Conservation (phyloP, 2,888 invertebrate species). For the Ommatoiulus sabulosus region DNA sequence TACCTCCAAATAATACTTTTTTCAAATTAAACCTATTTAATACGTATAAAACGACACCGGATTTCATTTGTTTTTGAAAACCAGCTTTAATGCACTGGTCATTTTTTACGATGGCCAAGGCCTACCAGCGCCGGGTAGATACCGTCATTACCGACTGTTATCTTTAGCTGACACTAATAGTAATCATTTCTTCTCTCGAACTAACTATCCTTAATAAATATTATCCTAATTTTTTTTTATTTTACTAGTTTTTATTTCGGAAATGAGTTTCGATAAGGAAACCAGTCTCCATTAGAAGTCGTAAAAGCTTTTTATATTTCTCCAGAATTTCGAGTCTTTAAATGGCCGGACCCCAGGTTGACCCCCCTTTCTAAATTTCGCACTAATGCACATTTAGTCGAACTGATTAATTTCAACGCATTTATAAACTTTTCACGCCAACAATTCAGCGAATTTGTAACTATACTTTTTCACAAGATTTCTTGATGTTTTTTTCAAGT, state of each 20-base stretch:
- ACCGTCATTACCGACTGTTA: conserved; percentile 20
- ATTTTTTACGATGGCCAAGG: background rate
- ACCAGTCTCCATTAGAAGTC: conserved; percentile 45
- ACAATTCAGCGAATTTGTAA: too few species aligned
- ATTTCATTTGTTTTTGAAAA: conserved; percentile 34
- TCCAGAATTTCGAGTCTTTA: background rate
- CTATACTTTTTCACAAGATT: too few species aligned
- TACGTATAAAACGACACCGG: conserved; percentile 8
- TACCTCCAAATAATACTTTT: background rate
- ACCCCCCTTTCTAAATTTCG: background rate
- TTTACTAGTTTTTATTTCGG: background rate
- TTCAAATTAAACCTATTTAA: conserved; percentile 10
- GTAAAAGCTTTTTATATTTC: background rate
- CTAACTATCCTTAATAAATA: conserved; percentile 44
- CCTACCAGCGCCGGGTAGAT: background rate
- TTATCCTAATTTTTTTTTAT: conserved; percentile 20
- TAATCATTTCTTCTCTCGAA: conserved; percentile 12
- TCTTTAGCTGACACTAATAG: conserved; percentile 39
- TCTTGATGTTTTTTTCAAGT: too few species aligned
- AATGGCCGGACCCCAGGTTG: background rate
- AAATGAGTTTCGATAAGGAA: conserved; percentile 12
- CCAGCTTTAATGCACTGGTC: conserved; percentile 17
- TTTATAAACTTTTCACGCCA: background rate
- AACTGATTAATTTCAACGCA: background rate
- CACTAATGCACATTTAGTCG: background rate